These are phyloP conservation scores for Lerista edwardsae DNA, from an alignment of 2,797 vertebrate species.

Conservation along the genomic window DNA sequence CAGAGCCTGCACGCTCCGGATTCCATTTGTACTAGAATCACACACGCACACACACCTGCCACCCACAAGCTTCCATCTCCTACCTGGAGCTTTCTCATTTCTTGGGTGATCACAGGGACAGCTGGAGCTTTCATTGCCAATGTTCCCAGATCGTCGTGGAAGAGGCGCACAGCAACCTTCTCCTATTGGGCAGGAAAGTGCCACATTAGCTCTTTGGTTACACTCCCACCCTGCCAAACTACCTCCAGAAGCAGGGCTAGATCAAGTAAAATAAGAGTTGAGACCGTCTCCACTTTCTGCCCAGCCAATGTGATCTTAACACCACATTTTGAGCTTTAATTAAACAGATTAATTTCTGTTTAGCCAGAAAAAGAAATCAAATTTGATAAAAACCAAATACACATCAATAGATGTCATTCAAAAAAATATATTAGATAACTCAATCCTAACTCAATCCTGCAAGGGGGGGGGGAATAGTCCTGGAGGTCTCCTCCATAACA, in stretches of 20 bases:
- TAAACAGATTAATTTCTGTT: too few relatives aligned
- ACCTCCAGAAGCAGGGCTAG: background rate
- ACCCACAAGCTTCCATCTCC: background rate
- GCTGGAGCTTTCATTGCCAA: background rate
- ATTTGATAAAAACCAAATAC: too few relatives aligned
- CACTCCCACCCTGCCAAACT: background rate
- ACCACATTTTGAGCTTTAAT: too few relatives aligned
- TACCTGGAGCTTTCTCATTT: conserved; percentile 36
- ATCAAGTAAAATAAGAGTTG: background rate
- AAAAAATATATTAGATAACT: too few relatives aligned
- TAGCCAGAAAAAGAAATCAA: too few relatives aligned
- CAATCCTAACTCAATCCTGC: too few relatives aligned
- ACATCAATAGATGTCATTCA: too few relatives aligned
- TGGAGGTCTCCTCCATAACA: too few relatives aligned
- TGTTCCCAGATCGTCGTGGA: conserved; percentile 57
- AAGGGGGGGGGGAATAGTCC: too few relatives aligned
- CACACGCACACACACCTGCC: too few relatives aligned
- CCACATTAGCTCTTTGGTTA: background rate
- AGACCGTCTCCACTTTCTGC: background rate
- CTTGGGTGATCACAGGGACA: background rate
- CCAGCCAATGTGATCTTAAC: too few relatives aligned
- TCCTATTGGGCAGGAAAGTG: conserved; percentile 38
- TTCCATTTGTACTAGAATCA: background rate
- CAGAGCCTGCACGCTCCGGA: background rate
- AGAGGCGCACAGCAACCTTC: conserved; percentile 62